Conservation (phyloP, 2,797 vertebrate species). For the Peromyscus melanophrys region DNA sequence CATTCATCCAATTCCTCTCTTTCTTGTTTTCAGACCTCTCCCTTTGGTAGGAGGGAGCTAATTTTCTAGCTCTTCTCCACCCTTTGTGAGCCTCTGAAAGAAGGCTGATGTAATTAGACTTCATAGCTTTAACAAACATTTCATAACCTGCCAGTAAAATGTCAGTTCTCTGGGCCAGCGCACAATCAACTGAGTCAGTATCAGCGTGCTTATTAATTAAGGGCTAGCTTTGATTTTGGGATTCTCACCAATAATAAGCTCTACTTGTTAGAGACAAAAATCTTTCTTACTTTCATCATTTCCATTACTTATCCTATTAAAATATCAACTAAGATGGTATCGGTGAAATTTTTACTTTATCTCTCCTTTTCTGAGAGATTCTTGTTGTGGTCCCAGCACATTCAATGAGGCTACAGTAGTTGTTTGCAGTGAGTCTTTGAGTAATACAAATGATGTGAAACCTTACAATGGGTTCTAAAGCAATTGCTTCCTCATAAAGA, state of each 20-base stretch:
- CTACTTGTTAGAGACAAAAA: not conserved
- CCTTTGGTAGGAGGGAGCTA: not conserved
- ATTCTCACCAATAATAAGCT: slow-evolving; percentile 64
- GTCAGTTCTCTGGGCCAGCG: slow-evolving; percentile 32
- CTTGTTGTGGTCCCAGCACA: slow-evolving; percentile 34
- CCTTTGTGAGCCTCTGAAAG: slow-evolving; percentile 64
- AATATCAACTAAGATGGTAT: slow-evolving; percentile 26
- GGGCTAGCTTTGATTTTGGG: slow-evolving; percentile 65
- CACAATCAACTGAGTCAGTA: slow-evolving; percentile 66
- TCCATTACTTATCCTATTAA: slow-evolving; percentile 26
- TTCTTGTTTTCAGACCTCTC: slow-evolving; percentile 32
- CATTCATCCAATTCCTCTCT: not conserved
- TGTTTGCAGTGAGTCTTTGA: slow-evolving; percentile 1
- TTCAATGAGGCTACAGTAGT: not conserved
- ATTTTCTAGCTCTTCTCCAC: slow-evolving; percentile 41
- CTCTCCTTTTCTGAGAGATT: slow-evolving; percentile 32
- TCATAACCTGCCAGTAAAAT: slow-evolving; percentile 70
- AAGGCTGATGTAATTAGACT: slow-evolving; percentile 70
- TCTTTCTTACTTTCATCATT: slow-evolving; percentile 41
- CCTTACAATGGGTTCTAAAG: not conserved
- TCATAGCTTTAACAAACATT: slow-evolving; percentile 73
- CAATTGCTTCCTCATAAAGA: not conserved
- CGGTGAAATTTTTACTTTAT: slow-evolving; percentile 30
- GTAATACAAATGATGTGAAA: not conserved
- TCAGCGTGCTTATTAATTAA: slow-evolving; percentile 71